Percentiles rank a stretch among this genome's conserved stretches.
phyloP scores from a whole-genome alignment of 2,797 vertebrate species.

The Pseudomugil gertrudae region DNA sequence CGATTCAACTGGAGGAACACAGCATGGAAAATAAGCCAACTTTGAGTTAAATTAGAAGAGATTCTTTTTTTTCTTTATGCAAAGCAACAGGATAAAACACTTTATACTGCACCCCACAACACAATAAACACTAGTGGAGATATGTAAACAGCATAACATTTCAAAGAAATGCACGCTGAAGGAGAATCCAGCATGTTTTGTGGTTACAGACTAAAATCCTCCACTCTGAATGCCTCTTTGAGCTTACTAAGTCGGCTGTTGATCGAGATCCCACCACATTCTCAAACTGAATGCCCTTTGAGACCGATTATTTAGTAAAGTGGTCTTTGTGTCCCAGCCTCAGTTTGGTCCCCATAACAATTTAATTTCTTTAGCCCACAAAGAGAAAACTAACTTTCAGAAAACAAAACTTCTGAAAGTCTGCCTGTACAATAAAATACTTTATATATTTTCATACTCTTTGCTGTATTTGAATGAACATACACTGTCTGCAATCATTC shows the following conservation, averaged over 20 bases:
- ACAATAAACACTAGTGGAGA: conserved; percentile 62
- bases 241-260: conserved; percentile 63
- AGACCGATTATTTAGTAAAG: conserved; percentile 39
- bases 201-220: conserved; percentile 43
- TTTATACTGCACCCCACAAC: conserved; percentile 44
- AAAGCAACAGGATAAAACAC: conserved; percentile 51
- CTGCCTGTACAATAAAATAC: conserved; percentile 47
- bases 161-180: conserved; percentile 37
- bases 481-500: conserved; percentile 31
- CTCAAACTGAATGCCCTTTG: conserved; percentile 35
- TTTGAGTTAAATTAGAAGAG: conserved; percentile 34
- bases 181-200: conserved; percentile 36
- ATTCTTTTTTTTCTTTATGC: conserved; percentile 40
- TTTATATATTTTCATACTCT: conserved; percentile 24
- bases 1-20: conserved; percentile 1
- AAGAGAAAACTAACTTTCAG: conserved; percentile 39
- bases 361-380: conserved; percentile 38
- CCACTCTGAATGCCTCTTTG: conserved; percentile 41
- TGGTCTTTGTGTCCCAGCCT: conserved; percentile 36
- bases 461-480: conserved; percentile 28
- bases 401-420: conserved; percentile 43
- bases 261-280: conserved; percentile 68
- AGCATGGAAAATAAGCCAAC: conserved; percentile 1
- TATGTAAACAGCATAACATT: conserved; percentile 51
- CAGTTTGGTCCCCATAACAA: conserved; percentile 40